Evolutionary conservation across 1,140 invertebrate species (phyloP), one percentile per base, ranked within the genome.

Genomic region (Drosophila kohkoa): DNA sequence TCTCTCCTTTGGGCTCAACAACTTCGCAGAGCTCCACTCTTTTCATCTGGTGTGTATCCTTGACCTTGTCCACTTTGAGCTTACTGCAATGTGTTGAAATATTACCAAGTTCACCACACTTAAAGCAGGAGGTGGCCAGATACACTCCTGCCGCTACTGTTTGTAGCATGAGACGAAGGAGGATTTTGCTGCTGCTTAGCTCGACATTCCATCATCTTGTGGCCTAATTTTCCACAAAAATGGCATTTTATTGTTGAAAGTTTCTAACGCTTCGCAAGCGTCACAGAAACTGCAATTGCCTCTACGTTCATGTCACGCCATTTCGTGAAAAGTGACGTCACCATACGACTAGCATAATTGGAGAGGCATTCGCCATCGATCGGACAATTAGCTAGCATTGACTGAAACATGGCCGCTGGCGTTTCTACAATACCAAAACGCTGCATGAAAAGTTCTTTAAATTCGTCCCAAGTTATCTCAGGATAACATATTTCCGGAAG

Each of bases 121-220:
- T 15, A 8, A 64, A 64, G 11, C 60, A 58, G 30, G 60, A 13
- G 59, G 16, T 58, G 43, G n/a, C 63, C 63, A 65, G 13, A 65
- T 43, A 41, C 63, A 10, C 52, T 57, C 13, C 55, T 68, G 30
- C 15, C 54, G 43, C 11, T 59, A 35, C 55, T 45, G 43, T 58
- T 13, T 15, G n/a, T 51, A 68, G 20, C 6, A 7, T 8, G 60
- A 57, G 54, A 41, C 3, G 54, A 58, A 5, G 60, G 11, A 57
- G 11, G 28, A 64, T 59, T 65, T 73, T 66, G 69, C 35, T 48
- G 52, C 43, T 57, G 25, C 54, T 30, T 70, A 32, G n/a, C 35
- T 62, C 67, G 13, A 11, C 60, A 72, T 43, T 66, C 62, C 4
- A 20, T 49, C 30, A 72, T 65, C 52, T 66, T 72, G 54, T 66